phyloP scores from a whole-genome alignment of 92 coral and sea anemone genomes.

The Paragorgia papillata region DNA sequence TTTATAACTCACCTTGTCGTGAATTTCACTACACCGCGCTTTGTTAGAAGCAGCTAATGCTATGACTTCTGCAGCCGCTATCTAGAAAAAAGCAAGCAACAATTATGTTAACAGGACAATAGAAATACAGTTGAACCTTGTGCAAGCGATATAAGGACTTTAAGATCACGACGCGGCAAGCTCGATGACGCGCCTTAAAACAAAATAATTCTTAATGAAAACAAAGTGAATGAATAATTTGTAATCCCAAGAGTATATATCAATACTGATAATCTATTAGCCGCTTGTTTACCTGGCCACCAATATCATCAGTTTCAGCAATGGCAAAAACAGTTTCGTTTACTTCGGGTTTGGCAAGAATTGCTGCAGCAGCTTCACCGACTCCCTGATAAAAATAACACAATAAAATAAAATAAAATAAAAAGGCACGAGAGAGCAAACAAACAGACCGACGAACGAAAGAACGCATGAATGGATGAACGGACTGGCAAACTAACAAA shows the following conservation, averaged over 20 bases:
- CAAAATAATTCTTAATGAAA: too few species aligned
- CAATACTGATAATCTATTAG: too few species aligned
- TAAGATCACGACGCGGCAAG: too few species aligned
- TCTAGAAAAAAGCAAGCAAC: slow-evolving; percentile 41
- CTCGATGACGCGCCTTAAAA: too few species aligned
- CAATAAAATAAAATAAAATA: not conserved
- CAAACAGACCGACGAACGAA: not conserved
- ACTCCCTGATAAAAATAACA: slow-evolving; percentile 61
- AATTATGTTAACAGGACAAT: not conserved
- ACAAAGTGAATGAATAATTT: too few species aligned
- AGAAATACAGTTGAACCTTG: too few species aligned
- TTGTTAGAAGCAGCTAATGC: slow-evolving; percentile 96
- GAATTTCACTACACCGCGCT: slow-evolving; percentile 43
- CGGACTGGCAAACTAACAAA: too few species aligned
- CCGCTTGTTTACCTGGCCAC: slow-evolving; percentile 86
- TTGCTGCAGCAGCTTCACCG: slow-evolving; percentile 76
- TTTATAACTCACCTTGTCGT: slow-evolving; percentile 22
- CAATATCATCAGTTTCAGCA: slow-evolving; percentile 65
- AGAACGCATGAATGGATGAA: not conserved
- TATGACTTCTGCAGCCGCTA: slow-evolving; percentile 88
- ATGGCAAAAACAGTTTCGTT: slow-evolving; percentile 68
- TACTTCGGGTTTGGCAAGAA: slow-evolving; percentile 76
- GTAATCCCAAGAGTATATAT: too few species aligned
- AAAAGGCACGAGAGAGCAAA: not conserved
- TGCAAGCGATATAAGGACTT: too few species aligned